Evolutionary conservation across 1,140 invertebrate genomes (phyloP).

Genomic region (Globodera rostochiensis): DNA sequence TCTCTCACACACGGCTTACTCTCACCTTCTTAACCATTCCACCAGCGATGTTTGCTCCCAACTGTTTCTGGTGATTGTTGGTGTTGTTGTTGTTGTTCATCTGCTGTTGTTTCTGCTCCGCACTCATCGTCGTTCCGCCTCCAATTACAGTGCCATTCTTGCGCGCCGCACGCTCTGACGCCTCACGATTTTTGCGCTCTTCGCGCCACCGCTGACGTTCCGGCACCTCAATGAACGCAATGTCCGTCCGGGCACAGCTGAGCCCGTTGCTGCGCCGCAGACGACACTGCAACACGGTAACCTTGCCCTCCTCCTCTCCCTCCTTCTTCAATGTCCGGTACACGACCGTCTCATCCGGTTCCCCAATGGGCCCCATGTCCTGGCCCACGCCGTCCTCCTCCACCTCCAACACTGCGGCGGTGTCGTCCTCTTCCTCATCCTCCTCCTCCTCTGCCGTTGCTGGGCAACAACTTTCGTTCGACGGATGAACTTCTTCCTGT

Average conservation of each 20-base stretch:
- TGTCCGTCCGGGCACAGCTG: conserved; percentile 37
- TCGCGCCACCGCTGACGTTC: conserved; percentile 8
- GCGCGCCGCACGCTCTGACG: background rate
- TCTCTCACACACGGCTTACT: background rate
- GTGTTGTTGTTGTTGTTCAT: background rate
- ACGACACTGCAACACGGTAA: background rate
- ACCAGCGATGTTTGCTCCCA: background rate
- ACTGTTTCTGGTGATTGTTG: background rate
- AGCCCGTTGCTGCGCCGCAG: conserved; percentile 11
- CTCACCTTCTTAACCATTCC: conserved; percentile 8
- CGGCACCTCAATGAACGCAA: conserved; percentile 24
- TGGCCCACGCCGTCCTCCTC: conserved; percentile 6
- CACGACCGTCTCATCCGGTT: background rate
- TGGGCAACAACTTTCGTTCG: background rate
- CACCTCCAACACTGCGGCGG: background rate
- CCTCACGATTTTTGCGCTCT: conserved; percentile 5
- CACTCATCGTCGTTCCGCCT: background rate
- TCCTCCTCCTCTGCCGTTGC: conserved; percentile 6
- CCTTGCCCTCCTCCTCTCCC: background rate
- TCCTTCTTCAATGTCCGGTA: conserved; percentile 3
- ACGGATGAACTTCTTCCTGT: background rate
- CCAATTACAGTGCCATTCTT: background rate
- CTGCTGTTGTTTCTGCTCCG: conserved; percentile 16
- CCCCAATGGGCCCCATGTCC: conserved; percentile 20
- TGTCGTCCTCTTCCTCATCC: conserved; percentile 7